Conservation (phyloP, 2,113 vertebrate species). For the Phainopepla nitens region DNA sequence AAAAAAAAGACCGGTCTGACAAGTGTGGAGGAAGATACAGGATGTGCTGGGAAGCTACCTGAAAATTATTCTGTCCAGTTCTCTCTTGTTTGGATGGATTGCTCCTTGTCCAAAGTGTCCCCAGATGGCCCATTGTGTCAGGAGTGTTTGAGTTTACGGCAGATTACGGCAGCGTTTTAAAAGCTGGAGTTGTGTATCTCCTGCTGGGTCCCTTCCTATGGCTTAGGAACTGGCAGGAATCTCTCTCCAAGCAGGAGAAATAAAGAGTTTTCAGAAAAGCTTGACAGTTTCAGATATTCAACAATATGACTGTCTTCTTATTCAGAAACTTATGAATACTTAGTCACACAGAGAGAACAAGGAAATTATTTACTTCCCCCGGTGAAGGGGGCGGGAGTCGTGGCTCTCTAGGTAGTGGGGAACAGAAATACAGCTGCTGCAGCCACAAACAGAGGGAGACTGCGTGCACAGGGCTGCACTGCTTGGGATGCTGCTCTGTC, state of each 20-base stretch:
- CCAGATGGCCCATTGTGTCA: background rate
- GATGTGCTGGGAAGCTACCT: background rate
- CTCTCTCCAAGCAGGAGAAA: background rate
- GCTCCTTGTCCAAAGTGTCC: background rate
- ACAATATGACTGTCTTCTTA: background rate
- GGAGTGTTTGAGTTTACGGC: background rate
- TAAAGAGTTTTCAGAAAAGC: background rate
- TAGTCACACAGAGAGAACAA: background rate
- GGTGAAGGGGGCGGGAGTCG: background rate
- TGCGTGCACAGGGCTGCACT: background rate
- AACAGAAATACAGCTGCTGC: background rate
- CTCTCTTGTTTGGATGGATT: background rate
- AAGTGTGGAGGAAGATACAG: background rate
- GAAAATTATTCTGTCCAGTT: background rate
- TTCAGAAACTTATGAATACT: background rate
- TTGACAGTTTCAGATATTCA: background rate
- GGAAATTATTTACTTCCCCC: background rate
- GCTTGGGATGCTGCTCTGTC: background rate
- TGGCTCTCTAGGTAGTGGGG: background rate
- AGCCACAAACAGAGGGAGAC: background rate
- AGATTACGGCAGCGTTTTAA: background rate
- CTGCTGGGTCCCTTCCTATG: background rate
- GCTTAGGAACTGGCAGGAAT: background rate
- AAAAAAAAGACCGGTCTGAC: background rate
- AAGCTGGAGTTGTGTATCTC: background rate